Evolutionary conservation across 2,113 vertebrate genomes (phyloP).

Genomic region (Ammodytes dubius): DNA sequence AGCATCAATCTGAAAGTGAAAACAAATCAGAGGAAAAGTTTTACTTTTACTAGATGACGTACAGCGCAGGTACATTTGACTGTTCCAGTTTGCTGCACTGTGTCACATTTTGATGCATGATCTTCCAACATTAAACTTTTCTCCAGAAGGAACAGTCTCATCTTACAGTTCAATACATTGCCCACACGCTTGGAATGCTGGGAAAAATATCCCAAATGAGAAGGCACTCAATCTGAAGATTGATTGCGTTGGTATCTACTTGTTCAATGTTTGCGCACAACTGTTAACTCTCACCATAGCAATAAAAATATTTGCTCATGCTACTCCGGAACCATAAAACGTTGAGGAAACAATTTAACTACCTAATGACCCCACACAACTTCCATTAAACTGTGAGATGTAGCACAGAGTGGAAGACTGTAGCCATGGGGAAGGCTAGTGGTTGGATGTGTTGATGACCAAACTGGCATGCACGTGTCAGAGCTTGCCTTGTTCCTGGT

Average conservation of each 20-base stretch:
- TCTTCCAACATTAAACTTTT: slow-evolving; percentile 47
- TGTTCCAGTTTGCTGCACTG: not conserved
- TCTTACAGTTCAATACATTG: slow-evolving; percentile 28
- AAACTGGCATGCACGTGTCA: slow-evolving; percentile 67
- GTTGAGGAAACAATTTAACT: not conserved
- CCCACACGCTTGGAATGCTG: slow-evolving; percentile 1
- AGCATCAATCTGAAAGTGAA: not conserved
- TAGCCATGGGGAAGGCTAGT: slow-evolving; percentile 12
- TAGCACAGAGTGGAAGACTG: not conserved
- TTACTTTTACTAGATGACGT: not conserved
- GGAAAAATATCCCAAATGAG: slow-evolving; percentile 18
- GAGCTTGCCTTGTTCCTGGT: slow-evolving; percentile 72
- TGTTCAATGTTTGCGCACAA: slow-evolving; percentile 27
- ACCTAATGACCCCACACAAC: not conserved
- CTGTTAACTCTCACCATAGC: slow-evolving; percentile 10
- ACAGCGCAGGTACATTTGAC: not conserved
- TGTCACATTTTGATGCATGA: slow-evolving; percentile 31
- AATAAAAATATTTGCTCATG: slow-evolving; percentile 32
- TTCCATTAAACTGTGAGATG: not conserved
- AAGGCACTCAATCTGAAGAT: slow-evolving; percentile 3
- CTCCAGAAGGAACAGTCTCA: slow-evolving; percentile 33
- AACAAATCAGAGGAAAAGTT: not conserved
- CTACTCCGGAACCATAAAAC: slow-evolving; percentile 21
- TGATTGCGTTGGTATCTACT: not conserved
- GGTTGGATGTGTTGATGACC: slow-evolving; percentile 74